Conservation (phyloP, 2,113 vertebrate genomes). For the Oryzias celebensis region DNA sequence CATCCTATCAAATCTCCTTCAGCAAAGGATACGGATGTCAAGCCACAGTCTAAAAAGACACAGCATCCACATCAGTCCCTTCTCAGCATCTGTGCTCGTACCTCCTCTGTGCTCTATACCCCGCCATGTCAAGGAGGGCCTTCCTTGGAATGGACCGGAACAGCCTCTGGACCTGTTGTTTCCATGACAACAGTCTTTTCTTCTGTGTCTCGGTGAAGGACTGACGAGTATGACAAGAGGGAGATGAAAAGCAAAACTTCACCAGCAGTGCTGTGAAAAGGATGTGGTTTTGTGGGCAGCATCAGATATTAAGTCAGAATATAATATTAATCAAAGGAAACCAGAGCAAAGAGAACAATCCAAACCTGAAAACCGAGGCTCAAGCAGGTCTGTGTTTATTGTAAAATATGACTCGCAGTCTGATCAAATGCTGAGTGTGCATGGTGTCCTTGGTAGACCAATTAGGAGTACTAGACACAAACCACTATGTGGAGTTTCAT, state of each 20-base stretch:
- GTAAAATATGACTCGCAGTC: too few relatives aligned
- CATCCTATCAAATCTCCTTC: too few relatives aligned
- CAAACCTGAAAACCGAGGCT: too few relatives aligned
- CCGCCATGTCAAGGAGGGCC: slow-evolving; percentile 93
- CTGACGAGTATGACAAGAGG: slow-evolving; percentile 68
- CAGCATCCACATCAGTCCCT: not conserved
- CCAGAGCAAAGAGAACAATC: too few relatives aligned
- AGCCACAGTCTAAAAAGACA: not conserved
- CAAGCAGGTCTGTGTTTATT: too few relatives aligned
- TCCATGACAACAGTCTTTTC: slow-evolving; percentile 99
- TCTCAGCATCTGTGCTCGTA: slow-evolving; percentile 43
- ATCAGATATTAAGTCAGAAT: not conserved
- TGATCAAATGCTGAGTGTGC: too few relatives aligned
- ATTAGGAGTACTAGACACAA: too few relatives aligned
- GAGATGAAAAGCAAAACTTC: slow-evolving; percentile 5
- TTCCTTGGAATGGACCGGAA: slow-evolving; percentile 98
- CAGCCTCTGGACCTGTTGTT: slow-evolving; percentile 99
- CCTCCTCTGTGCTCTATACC: slow-evolving; percentile 93
- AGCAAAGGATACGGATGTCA: too few relatives aligned
- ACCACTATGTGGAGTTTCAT: too few relatives aligned
- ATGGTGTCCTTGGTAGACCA: too few relatives aligned
- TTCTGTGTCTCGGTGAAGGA: slow-evolving; percentile 97
- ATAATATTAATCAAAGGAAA: too few relatives aligned
- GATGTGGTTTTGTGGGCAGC: not conserved
- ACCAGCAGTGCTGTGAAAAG: not conserved